phyloP scores from a whole-genome alignment of 2,888 invertebrate genomes.

The Kuschelorhynchus macadamiae region DNA sequence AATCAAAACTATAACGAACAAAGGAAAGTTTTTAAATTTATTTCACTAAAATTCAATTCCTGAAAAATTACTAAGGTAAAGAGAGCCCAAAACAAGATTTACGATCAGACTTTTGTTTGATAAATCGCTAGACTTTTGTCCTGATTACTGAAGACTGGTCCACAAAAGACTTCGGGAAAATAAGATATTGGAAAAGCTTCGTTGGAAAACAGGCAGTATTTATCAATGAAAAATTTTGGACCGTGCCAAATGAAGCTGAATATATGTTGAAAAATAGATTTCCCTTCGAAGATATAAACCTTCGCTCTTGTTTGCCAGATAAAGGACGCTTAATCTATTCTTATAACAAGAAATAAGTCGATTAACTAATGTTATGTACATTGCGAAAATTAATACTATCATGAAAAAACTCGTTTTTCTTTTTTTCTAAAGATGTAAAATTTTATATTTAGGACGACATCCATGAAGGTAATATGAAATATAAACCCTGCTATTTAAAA shows the following conservation, averaged over 20 bases:
- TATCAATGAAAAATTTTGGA: constrained; percentile 64
- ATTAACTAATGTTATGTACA: neutral
- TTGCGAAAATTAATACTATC: too few relatives aligned
- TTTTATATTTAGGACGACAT: too few relatives aligned
- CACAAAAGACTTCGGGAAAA: constrained; percentile 73
- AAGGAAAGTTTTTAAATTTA: constrained; percentile 37
- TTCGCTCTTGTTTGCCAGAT: constrained; percentile 29
- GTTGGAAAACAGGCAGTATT: constrained; percentile 63
- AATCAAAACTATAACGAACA: constrained; percentile 36
- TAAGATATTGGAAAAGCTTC: constrained; percentile 66
- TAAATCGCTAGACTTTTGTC: constrained; percentile 65
- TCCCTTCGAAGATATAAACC: constrained; percentile 16
- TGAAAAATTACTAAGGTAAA: constrained; percentile 60
- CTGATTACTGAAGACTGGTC: constrained; percentile 69
- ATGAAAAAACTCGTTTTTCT: too few relatives aligned
- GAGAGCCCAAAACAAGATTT: constrained; percentile 62
- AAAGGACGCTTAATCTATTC: constrained; percentile 16
- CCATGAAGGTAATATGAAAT: too few relatives aligned
- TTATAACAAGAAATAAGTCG: neutral
- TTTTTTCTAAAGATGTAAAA: too few relatives aligned
- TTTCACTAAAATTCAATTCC: constrained; percentile 44
- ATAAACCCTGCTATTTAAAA: too few relatives aligned
- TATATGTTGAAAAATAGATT: constrained; percentile 53
- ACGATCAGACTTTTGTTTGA: constrained; percentile 63
- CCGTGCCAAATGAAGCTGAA: constrained; percentile 57